These are phyloP conservation scores for Sphaerophoria taeniata DNA, from an alignment of 2,888 invertebrate species.

Conservation along the genomic window DNA sequence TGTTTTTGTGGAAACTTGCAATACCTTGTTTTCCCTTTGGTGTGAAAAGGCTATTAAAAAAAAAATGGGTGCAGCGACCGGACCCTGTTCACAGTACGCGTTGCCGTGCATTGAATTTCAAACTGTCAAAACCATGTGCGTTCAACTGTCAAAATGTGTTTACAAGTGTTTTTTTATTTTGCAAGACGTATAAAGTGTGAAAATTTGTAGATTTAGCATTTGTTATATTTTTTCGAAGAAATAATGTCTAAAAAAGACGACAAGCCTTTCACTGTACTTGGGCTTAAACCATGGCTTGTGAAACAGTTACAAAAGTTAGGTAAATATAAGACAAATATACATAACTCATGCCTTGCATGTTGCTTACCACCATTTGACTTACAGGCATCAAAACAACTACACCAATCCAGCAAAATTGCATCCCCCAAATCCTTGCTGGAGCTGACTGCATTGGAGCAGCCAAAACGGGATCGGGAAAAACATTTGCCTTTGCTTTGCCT, in stretches of 20 bases:
- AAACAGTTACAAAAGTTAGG: constrained; percentile 89
- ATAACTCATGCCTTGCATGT: not conserved
- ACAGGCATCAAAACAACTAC: constrained; percentile 91
- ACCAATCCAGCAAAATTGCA: constrained; percentile 91
- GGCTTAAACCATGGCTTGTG: constrained; percentile 89
- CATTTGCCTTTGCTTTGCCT: constrained; percentile 97
- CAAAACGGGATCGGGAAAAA: constrained; percentile 99
- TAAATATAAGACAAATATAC: constrained; percentile 80
- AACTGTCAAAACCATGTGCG: too few species aligned
- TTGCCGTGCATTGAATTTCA: too few species aligned
- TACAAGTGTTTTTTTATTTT: too few species aligned
- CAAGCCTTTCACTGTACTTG: constrained; percentile 85
- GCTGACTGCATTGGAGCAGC: constrained; percentile 97
- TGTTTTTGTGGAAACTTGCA: too few species aligned
- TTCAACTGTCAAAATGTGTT: too few species aligned
- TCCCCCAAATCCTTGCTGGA: constrained; percentile 90
- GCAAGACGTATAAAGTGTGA: constrained; percentile 4
- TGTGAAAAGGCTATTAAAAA: too few species aligned
- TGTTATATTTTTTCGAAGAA: not conserved
- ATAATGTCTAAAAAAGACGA: constrained; percentile 78
- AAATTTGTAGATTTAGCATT: not conserved
- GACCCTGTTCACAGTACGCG: too few species aligned
- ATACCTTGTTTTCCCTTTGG: too few species aligned
- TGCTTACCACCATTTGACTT: not conserved
- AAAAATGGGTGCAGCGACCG: too few species aligned